Percentiles rank a stretch among this genome's conserved stretches.
Evolutionary conservation across 1,140 invertebrate genomes (phyloP).

Genomic region (Tribolium madens): DNA sequence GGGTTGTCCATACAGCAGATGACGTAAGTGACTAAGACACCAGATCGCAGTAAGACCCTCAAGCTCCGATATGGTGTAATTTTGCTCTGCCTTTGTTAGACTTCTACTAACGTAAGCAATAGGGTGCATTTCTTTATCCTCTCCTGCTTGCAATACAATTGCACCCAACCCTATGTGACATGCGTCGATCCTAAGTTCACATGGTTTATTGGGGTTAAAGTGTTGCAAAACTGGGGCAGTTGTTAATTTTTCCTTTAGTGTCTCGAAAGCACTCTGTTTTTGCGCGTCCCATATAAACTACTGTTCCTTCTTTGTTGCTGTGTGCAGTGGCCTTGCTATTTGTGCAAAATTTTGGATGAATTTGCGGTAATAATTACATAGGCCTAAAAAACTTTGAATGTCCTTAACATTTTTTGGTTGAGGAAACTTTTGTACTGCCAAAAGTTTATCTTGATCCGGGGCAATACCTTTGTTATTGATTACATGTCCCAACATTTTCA

Average conservation of each 20-base stretch:
- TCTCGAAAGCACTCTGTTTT: neutral
- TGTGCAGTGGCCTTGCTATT: too few species aligned
- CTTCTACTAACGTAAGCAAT: conserved; percentile 3
- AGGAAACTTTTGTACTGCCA: too few species aligned
- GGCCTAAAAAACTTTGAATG: too few species aligned
- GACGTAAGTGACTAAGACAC: neutral
- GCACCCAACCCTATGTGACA: neutral
- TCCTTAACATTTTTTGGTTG: too few species aligned
- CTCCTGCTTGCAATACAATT: neutral
- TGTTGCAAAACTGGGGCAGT: conserved; percentile 4
- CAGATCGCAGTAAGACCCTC: neutral
- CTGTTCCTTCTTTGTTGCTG: too few species aligned
- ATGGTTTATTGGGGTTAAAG: neutral
- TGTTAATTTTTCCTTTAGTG: conserved; percentile 1
- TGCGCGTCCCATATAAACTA: neutral
- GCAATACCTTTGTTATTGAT: too few species aligned
- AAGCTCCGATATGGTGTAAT: conserved; percentile 23
- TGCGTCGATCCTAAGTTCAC: conserved; percentile 2
- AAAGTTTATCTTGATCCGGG: too few species aligned
- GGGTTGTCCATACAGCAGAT: too few species aligned
- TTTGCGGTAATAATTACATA: too few species aligned
- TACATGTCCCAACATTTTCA: too few species aligned
- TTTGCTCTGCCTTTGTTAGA: conserved; percentile 1
- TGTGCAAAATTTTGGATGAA: too few species aligned
- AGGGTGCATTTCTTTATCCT: neutral